These are phyloP conservation scores for Lophius piscatorius DNA, from an alignment of 2,113 vertebrate species.

Conservation along the genomic window DNA sequence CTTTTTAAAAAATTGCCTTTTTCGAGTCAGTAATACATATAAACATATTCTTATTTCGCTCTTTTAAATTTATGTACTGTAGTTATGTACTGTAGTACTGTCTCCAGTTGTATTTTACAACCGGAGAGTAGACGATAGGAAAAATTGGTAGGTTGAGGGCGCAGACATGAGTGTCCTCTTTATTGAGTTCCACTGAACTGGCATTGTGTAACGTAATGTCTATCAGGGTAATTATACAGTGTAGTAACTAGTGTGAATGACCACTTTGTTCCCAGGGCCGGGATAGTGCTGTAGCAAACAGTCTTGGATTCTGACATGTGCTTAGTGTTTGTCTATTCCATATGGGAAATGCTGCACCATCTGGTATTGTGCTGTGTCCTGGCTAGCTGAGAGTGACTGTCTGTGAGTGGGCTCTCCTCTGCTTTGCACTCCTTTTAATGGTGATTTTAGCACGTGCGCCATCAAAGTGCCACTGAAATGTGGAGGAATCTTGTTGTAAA, in stretches of 20 bases:
- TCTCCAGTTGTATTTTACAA: constrained; percentile 42
- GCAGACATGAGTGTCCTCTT: constrained; percentile 91
- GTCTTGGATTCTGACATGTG: constrained; percentile 79
- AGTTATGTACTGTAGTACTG: no score
- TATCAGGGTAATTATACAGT: constrained; percentile 89
- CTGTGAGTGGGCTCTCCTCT: constrained; percentile 61
- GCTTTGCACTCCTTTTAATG: constrained; percentile 48
- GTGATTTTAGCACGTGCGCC: constrained; percentile 58
- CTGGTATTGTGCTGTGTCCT: constrained; percentile 75
- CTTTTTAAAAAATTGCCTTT: constrained; percentile 33
- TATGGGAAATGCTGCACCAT: constrained; percentile 78
- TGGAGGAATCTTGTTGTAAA: constrained; percentile 37
- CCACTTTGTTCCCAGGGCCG: constrained; percentile 89
- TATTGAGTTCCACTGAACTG: constrained; percentile 89
- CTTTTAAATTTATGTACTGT: no score
- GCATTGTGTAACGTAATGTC: constrained; percentile 92
- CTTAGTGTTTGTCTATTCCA: constrained; percentile 75
- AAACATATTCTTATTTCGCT: constrained; percentile 28
- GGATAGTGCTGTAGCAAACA: constrained; percentile 78
- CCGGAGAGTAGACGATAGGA: constrained; percentile 50
- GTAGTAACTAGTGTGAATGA: constrained; percentile 87
- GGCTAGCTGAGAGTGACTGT: constrained; percentile 63
- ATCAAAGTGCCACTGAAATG: constrained; percentile 42
- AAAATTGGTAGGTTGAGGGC: constrained; percentile 69
- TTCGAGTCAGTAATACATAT: constrained; percentile 32